Base-by-base conservation (phyloP, 2,113 vertebrate species). In the Podocnemis expansa region DNA sequence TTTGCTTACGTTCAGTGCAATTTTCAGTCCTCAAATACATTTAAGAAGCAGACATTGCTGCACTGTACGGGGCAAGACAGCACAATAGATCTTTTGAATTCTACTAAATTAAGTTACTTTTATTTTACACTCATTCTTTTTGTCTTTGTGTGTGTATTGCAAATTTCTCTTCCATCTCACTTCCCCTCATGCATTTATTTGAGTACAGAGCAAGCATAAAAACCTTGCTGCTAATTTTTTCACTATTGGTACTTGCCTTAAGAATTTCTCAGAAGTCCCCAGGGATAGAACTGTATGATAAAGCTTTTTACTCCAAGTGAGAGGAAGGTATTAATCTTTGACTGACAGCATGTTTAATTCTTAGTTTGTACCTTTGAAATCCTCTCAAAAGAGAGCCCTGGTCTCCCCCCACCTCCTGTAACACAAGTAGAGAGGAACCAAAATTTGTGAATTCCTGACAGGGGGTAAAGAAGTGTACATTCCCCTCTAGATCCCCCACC, bases 31-130 rank as follows among this genome's bases (percentile, higher is more conserved):
- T 1, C 6, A 78, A 88, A 43, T 29, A 45, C 43, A 8, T 91
- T 21, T 1, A 6, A 45, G 31, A 58, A 91, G 43, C 54, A 11
- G 34, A 38, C 29, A 6, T 3, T 2, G 3, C 11, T 60, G 24
- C 38, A 47, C 51, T 78, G 29, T 0, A 0, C 2, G 4, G 78
- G 58, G 41, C 63, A 70, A 34, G 16, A 29, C 0, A 0, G 78
- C 51, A 80, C 21, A 60, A 3, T 41, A 75, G 75, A 83, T 84
- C 49, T 27, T 31, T n/a, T 8, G 19, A 43, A 2, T 54, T 85
- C 60, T 27, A 1, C 52, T 80, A 38, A 7, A 6, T 63, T 80
- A 19, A 1, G 49, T 52, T 58, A 3, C 17, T 91, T 86, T 80
- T 1, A 54, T 75, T 60, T 85, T 83, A 87, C 56, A 85, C 67